Base-by-base conservation (phyloP, 2,888 invertebrate species). In the Ectemnius lituratus region DNA sequence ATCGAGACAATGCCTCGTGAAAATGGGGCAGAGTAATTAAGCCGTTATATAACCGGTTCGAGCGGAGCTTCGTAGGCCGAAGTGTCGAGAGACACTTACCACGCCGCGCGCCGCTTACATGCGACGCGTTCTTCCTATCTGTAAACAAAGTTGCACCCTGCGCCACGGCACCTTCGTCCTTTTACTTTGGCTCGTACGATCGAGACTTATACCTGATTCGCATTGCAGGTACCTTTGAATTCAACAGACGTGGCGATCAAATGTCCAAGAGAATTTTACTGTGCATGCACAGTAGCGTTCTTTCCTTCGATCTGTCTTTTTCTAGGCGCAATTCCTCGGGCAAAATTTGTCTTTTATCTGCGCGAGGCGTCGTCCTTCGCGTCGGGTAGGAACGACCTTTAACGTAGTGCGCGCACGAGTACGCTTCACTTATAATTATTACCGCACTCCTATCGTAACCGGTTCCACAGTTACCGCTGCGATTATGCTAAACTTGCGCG, bases 21-120 rank as follows among this genome's bases (percentile, higher is more conserved):
- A 89, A 90, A 89, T 88, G 85, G 89, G 90, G 83, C 90, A 90
- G 85, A 87, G 89, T 88, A 89, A 89, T 89, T 89, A 89, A 90
- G 86, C 81, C 83, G 86, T 90, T 89, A 88, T 90, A 90, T 90
- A 89, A 89, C 84, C 79, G 82, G 84, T 85, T 84, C 84, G 85
- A 81, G 71, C 78, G 74, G 80, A 80, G 83, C 37, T 81, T 83
- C 80, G 78, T 81, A 79, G 81, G 79, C 76, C 78, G 71, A 72
- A 78, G 68, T 81, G 81, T 81, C 81, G 73, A 69, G 72, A 56
- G 77, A 69, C 71, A 73, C 52, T 79, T 70, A 60, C 64, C 52
- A 37, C 70, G 64, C 56, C 46, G 20, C 62, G 57, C 56, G 45
- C 37, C 49, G 28, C 49, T 47, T 57, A 8, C 63, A 18, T 14